A percentile compares a stretch with the other conserved stretches of the same genome.
Evolutionary conservation across 2,113 vertebrate species (phyloP).

Genomic region (Poecilia latipinna): DNA sequence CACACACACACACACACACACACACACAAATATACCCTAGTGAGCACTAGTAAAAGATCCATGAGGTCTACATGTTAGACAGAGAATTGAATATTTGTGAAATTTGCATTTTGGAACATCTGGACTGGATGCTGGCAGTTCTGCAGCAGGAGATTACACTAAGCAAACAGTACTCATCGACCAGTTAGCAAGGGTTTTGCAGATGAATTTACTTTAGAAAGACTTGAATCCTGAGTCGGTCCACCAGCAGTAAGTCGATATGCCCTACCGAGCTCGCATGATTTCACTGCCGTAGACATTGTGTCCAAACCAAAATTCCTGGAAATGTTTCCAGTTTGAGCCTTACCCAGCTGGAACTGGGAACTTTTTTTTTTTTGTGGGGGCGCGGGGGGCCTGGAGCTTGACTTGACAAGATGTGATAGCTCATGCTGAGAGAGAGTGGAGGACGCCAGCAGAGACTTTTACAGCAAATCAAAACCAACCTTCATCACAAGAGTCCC

Average conservation of each 20-base stretch:
- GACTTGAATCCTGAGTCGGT: constrained; percentile 47
- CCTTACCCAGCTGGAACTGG: constrained; percentile 42
- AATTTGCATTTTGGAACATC: constrained; percentile 37
- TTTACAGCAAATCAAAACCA: constrained; percentile 30
- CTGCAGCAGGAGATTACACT: constrained; percentile 28
- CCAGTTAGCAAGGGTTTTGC: constrained; percentile 52
- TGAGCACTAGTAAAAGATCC: constrained; percentile 14
- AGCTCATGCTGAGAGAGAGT: constrained; percentile 14
- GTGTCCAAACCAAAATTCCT: constrained; percentile 58
- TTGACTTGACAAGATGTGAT: constrained; percentile 40
- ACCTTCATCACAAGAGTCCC: constrained; percentile 83
- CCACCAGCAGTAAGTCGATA: constrained; percentile 62
- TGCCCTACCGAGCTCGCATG: constrained; percentile 49
- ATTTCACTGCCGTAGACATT: constrained; percentile 64
- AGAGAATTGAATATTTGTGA: constrained; percentile 46
- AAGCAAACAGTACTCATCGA: constrained; percentile 66
- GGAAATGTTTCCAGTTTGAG: constrained; percentile 52
- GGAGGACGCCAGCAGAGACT: constrained; percentile 29
- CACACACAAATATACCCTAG: constrained; percentile 20
- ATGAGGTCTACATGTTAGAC: constrained; percentile 59
- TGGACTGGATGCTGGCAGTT: constrained; percentile 21
- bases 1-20: not conserved
- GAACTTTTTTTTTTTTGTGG: constrained; percentile 29
- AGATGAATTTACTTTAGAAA: constrained; percentile 60
- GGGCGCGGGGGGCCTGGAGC: not conserved